These are phyloP conservation scores for Coremacera marginata DNA, from an alignment of 2,888 invertebrate genomes.

Conservation along the genomic window DNA sequence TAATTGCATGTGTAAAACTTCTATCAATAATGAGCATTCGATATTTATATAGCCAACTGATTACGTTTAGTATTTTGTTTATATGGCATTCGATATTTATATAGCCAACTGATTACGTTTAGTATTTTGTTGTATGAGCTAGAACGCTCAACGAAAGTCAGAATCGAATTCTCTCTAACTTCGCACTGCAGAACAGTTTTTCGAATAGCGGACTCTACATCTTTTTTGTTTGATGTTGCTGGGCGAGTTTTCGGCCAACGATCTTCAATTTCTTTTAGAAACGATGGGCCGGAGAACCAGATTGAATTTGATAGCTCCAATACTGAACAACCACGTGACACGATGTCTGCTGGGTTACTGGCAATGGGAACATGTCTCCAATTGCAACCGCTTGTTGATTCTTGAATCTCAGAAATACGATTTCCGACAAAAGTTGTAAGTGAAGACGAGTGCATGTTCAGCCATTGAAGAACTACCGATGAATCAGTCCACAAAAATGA, in stretches of 20 bases:
- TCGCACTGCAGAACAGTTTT: constrained; percentile 4
- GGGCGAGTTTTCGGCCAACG: not conserved
- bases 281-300: constrained; percentile 40
- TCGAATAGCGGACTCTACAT: not conserved
- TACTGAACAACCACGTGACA: constrained; percentile 39
- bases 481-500: constrained; percentile 40
- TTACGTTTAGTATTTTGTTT: too few species aligned
- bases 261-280: constrained; percentile 26
- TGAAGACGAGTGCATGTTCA: constrained; percentile 35
- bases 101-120: not conserved
- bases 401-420: constrained; percentile 34
- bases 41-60: too few species aligned
- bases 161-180: not conserved
- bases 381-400: constrained; percentile 28
- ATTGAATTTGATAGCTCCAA: constrained; percentile 25
- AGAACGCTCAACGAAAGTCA: not conserved
- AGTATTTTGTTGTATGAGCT: constrained; percentile 4
- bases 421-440: constrained; percentile 38
- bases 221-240: not conserved
- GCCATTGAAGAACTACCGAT: constrained; percentile 35
- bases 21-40: not conserved
- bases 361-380: constrained; percentile 39
- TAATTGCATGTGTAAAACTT: not conserved
- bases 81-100: not conserved
- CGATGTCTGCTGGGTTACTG: constrained; percentile 42